phyloP scores from a whole-genome alignment of 2,888 invertebrate genomes.

The Acleris laterana region DNA sequence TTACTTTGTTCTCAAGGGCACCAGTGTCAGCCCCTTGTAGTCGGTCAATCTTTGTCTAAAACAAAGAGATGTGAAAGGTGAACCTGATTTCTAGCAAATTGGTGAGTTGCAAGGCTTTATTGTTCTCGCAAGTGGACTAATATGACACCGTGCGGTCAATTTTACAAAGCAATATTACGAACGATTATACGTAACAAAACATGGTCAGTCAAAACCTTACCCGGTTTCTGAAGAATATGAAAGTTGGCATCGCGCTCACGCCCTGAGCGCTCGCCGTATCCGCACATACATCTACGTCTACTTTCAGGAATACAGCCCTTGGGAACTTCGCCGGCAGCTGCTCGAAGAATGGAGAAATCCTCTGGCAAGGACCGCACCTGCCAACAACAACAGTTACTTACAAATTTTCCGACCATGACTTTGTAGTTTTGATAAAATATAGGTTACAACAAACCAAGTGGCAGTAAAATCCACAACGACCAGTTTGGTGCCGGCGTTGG shows the following conservation, averaged over 20 bases:
- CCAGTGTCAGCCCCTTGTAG: constrained; percentile 94
- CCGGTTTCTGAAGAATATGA: constrained; percentile 95
- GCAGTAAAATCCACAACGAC: constrained; percentile 98
- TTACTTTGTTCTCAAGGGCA: constrained; percentile 93
- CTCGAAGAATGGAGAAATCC: constrained; percentile 96
- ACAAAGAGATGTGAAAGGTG: constrained; percentile 30
- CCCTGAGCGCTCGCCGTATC: constrained; percentile 95
- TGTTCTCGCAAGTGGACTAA: no score
- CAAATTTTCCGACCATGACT: constrained; percentile 37
- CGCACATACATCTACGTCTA: constrained; percentile 97
- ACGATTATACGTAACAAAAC: neutral
- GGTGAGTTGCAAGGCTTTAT: no score
- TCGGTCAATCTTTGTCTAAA: constrained; percentile 91
- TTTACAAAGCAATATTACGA: no score
- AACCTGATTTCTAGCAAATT: neutral
- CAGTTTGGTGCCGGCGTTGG: constrained; percentile 93
- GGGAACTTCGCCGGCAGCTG: constrained; percentile 94
- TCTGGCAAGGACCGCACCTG: constrained; percentile 98
- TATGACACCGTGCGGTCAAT: no score
- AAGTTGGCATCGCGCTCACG: constrained; percentile 99
- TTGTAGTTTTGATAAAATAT: constrained; percentile 53
- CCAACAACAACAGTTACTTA: constrained; percentile 30
- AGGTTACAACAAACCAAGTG: constrained; percentile 88
- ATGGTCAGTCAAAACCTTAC: constrained; percentile 62
- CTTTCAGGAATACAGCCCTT: constrained; percentile 95